These are phyloP conservation scores for Eremophila alpestris DNA, from an alignment of 2,797 vertebrate genomes.

Conservation along the genomic window DNA sequence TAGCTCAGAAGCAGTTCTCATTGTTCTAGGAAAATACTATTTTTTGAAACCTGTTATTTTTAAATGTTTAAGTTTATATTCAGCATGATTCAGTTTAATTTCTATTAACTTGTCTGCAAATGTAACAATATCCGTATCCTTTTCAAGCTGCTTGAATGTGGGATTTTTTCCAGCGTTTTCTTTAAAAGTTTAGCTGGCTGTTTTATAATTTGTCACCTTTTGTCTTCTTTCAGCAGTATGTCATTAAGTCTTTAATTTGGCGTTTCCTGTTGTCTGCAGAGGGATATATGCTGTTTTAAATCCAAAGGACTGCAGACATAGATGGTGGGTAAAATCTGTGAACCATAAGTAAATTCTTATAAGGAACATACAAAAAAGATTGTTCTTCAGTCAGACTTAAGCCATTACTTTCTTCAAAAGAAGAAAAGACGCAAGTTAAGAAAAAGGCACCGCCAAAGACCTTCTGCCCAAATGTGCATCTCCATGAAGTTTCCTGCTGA, in stretches of 20 bases:
- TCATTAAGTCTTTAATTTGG: constrained; percentile 80
- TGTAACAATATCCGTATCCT: constrained; percentile 30
- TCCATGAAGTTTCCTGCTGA: constrained; percentile 81
- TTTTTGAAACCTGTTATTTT: not conserved
- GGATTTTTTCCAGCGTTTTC: constrained; percentile 40
- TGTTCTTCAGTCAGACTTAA: constrained; percentile 84
- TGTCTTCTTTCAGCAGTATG: constrained; percentile 75
- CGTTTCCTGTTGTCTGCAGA: constrained; percentile 78
- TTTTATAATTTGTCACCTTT: constrained; percentile 79
- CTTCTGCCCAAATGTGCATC: constrained; percentile 82
- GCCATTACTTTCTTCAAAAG: constrained; percentile 87
- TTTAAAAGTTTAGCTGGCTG: constrained; percentile 59
- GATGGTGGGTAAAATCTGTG: constrained; percentile 81
- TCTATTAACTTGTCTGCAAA: constrained; percentile 20
- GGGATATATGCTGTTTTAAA: constrained; percentile 77
- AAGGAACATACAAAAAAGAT: constrained; percentile 83
- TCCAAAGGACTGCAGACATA: constrained; percentile 74
- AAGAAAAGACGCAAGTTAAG: constrained; percentile 86
- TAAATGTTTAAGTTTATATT: constrained; percentile 12
- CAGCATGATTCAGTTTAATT: not conserved
- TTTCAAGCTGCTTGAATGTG: constrained; percentile 41
- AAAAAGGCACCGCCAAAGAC: constrained; percentile 82
- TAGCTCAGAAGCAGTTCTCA: not conserved
- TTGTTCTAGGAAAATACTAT: not conserved
- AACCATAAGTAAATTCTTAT: constrained; percentile 85